phyloP scores from a whole-genome alignment of 2,113 vertebrate species.

The Chionodraco myersi region DNA sequence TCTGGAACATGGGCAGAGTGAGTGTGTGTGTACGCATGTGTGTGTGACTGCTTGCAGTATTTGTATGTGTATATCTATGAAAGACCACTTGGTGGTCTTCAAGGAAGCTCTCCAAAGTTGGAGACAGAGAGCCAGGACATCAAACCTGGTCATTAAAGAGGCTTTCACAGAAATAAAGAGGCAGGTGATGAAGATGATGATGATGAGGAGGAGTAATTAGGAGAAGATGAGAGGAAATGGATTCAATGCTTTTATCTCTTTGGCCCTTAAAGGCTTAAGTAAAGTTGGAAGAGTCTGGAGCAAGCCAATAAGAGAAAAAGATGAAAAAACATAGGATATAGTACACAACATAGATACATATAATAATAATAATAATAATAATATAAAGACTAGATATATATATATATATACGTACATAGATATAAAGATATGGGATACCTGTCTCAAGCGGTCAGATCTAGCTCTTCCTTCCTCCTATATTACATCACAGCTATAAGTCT shows the following conservation, averaged over 20 bases:
- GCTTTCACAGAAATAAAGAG: constrained; percentile 79
- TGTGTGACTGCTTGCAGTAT: not conserved
- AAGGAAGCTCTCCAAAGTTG: constrained; percentile 83
- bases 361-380: not conserved
- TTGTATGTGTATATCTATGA: constrained; percentile 14
- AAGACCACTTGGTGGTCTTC: constrained; percentile 79
- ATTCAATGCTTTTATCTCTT: constrained; percentile 75
- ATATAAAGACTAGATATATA: not conserved
- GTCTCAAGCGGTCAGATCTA: constrained; percentile 52
- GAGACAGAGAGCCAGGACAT: constrained; percentile 84
- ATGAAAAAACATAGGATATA: not conserved
- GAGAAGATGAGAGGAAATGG: constrained; percentile 67
- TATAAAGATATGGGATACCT: constrained; percentile 22
- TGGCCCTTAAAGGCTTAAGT: constrained; percentile 47
- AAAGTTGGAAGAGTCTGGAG: constrained; percentile 44
- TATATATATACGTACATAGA: not conserved
- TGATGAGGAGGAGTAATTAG: constrained; percentile 72
- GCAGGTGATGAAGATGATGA: constrained; percentile 79
- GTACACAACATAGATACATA: not conserved
- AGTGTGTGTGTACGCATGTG: constrained; percentile 9
- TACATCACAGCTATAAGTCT: constrained; percentile 85
- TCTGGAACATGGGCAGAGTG: constrained; percentile 59
- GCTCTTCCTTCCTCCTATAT: constrained; percentile 69
- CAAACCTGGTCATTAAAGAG: constrained; percentile 84
- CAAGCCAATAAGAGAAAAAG: constrained; percentile 14